phyloP scores from a whole-genome alignment of 2,888 invertebrate genomes.

The Acrocera orbiculus region DNA sequence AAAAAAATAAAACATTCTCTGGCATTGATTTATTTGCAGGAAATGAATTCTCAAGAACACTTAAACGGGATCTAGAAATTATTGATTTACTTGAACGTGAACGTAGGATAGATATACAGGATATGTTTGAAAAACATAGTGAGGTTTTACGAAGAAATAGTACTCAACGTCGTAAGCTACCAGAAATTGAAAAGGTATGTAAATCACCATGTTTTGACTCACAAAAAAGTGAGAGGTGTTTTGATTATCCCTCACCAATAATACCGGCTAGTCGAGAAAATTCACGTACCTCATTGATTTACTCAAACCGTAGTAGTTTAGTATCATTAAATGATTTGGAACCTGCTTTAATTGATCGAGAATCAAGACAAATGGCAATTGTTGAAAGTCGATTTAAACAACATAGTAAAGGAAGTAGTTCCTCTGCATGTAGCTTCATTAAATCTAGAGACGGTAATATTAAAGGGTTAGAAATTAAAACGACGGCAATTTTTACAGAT shows the following conservation, averaged over 20 bases:
- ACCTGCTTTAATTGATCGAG: no score
- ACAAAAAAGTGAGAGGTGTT: not conserved
- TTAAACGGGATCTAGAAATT: conserved; percentile 30
- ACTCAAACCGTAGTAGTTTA: no score
- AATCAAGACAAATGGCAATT: no score
- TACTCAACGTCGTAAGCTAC: conserved; percentile 22
- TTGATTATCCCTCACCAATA: not conserved
- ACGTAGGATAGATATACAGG: conserved; percentile 29
- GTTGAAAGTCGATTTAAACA: no score
- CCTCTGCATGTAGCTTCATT: no score
- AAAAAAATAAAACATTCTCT: conserved; percentile 25
- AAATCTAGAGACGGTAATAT: no score
- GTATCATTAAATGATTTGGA: no score
- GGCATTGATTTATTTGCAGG: conserved; percentile 23
- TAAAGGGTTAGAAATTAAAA: no score
- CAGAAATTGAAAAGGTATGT: conserved; percentile 26
- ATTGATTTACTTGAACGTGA: conserved; percentile 30
- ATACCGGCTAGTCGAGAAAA: no score
- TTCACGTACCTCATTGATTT: no score
- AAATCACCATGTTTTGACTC: conserved; percentile 21
- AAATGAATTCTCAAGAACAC: conserved; percentile 23
- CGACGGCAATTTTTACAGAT: no score
- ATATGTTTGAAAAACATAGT: conserved; percentile 25
- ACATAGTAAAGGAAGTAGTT: no score
- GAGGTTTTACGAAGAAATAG: conserved; percentile 8